These are phyloP conservation scores for Operophtera brumata DNA, from an alignment of 2,888 invertebrate species.

Conservation along the genomic window DNA sequence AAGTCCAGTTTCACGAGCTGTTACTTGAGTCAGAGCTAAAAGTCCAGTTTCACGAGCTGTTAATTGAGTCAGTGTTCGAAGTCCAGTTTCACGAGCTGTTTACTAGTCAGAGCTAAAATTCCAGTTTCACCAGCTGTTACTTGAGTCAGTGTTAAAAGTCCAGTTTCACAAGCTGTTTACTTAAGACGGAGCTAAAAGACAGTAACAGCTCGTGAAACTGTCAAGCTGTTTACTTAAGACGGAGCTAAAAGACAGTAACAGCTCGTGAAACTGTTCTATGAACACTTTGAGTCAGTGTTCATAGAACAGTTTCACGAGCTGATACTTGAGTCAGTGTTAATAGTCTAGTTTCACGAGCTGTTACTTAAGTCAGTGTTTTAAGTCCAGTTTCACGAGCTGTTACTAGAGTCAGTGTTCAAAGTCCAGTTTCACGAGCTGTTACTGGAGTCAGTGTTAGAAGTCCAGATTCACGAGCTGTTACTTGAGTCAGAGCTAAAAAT, in stretches of 20 bases:
- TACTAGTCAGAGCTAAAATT: background rate
- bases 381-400: background rate
- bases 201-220: too few relatives aligned
- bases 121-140: conserved; percentile 7
- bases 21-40: background rate
- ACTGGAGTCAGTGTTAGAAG: background rate
- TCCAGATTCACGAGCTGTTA: background rate
- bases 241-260: too few relatives aligned
- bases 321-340: background rate
- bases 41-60: background rate
- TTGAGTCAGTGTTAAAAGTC: conserved; percentile 1
- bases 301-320: background rate
- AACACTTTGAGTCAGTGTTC: too few relatives aligned
- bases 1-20: background rate
- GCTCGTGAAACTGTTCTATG: too few relatives aligned
- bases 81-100: background rate
- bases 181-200: background rate
- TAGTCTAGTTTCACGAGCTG: background rate
- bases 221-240: background rate
- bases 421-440: background rate
- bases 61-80: background rate
- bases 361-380: background rate
- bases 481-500: background rate
- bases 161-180: background rate
- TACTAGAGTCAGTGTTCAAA: background rate